These are phyloP conservation scores for Cryptomyrus ogoouensis DNA, from an alignment of 2,113 vertebrate genomes.

Conservation along the genomic window DNA sequence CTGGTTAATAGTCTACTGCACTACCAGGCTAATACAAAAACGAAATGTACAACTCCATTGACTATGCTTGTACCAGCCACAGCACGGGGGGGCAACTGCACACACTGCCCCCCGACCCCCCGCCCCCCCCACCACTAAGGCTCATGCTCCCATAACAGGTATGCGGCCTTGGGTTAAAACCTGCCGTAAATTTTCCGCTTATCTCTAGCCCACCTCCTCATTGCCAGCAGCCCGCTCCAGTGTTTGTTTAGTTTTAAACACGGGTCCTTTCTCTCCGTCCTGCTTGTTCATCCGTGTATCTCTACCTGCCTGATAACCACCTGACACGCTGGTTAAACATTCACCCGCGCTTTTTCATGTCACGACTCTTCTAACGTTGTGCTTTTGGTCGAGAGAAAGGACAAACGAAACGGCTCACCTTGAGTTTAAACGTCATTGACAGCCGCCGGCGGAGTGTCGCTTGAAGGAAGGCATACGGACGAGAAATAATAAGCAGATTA, in stretches of 20 bases:
- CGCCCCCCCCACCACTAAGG: background rate
- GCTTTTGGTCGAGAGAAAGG: background rate
- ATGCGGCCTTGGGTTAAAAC: conserved; percentile 9
- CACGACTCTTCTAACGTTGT: background rate
- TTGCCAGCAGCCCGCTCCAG: background rate
- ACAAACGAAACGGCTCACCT: background rate
- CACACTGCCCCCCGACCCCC: background rate
- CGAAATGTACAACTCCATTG: background rate
- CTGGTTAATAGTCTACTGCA: background rate
- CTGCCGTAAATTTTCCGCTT: conserved; percentile 10
- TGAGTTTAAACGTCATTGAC: background rate
- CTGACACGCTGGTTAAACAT: background rate
- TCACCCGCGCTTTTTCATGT: background rate
- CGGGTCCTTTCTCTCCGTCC: background rate
- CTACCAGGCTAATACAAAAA: background rate
- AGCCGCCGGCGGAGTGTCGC: background rate
- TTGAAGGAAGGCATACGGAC: background rate
- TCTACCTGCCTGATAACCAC: background rate
- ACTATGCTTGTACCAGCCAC: background rate
- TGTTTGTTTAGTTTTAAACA: background rate
- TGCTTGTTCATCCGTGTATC: background rate
- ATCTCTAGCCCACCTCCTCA: background rate
- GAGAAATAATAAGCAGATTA: background rate
- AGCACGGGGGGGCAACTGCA: background rate
- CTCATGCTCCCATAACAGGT: background rate